Conservation (phyloP, 1,140 invertebrate species). For the Maniola jurtina region DNA sequence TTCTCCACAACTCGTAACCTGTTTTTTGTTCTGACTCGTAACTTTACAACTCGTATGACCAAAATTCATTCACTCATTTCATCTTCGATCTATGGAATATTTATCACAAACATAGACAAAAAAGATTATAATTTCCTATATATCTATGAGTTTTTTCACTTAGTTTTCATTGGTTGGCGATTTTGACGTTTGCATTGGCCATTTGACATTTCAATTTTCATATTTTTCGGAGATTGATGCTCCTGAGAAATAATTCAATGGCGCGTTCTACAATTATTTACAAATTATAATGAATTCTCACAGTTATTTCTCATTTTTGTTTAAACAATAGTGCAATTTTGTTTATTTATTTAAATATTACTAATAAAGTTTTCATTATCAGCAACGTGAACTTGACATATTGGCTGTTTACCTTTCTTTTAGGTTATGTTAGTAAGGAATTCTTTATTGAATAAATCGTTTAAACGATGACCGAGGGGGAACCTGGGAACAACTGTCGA, state of each 20-base stretch:
- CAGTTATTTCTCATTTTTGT: constrained; percentile 20
- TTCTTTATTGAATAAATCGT: constrained; percentile 46
- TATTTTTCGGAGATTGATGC: constrained; percentile 21
- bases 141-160: too few relatives aligned
- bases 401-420: constrained; percentile 34
- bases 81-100: neutral
- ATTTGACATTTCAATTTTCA: neutral
- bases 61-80: too few relatives aligned
- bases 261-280: constrained; percentile 38
- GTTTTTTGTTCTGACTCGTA: too few relatives aligned
- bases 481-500: constrained; percentile 43
- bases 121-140: too few relatives aligned
- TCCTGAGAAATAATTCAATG: constrained; percentile 15
- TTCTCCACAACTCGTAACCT: too few relatives aligned
- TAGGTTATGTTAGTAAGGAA: constrained; percentile 69
- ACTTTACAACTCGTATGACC: too few relatives aligned
- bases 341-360: constrained; percentile 22
- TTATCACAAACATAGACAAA: too few relatives aligned
- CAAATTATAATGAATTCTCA: constrained; percentile 38
- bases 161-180: too few relatives aligned
- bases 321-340: constrained; percentile 15
- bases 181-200: too few relatives aligned
- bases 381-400: constrained; percentile 27
- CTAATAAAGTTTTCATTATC: constrained; percentile 5
- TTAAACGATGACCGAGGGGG: constrained; percentile 61